Percentiles rank a stretch among this genome's conserved stretches.
These are phyloP conservation scores for Latrodectus geometricus DNA, from an alignment of 1,140 invertebrate species.

Conservation along the genomic window DNA sequence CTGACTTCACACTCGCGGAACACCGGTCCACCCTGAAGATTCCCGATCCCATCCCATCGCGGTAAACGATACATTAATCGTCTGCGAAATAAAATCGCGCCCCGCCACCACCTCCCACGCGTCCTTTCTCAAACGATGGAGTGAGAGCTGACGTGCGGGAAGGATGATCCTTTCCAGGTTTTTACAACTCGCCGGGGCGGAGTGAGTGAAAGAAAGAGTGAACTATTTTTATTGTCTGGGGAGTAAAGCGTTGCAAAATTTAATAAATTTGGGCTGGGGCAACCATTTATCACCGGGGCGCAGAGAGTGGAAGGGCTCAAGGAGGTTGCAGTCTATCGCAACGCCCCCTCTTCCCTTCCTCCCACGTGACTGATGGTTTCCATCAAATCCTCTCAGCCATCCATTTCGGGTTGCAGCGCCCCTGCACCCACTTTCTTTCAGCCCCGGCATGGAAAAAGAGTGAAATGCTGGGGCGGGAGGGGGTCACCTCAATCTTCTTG, in stretches of 20 bases:
- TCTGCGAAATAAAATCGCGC: neutral
- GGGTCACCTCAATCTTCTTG: neutral
- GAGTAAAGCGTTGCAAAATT: slow-evolving; percentile 46
- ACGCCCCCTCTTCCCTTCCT: too few relatives aligned
- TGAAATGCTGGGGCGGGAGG: neutral
- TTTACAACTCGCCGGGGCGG: neutral
- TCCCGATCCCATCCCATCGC: neutral
- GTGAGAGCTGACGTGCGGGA: neutral
- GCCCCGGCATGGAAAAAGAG: neutral
- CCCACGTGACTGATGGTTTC: slow-evolving; percentile 29
- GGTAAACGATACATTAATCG: neutral
- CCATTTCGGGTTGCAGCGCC: neutral
- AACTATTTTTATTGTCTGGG: slow-evolving; percentile 29
- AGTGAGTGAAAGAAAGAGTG: neutral
- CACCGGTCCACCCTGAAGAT: neutral
- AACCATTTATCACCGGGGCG: slow-evolving; percentile 23
- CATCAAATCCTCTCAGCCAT: slow-evolving; percentile 21
- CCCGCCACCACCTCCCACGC: neutral
- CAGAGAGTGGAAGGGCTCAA: slow-evolving; percentile 8
- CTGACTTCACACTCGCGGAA: neutral
- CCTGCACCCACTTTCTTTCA: neutral
- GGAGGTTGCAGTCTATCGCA: slow-evolving; percentile 16
- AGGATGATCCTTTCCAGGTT: slow-evolving; percentile 5
- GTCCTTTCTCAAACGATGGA: neutral
- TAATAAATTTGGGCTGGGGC: slow-evolving; percentile 23